Evolutionary conservation across 2,113 vertebrate species (phyloP).

Genomic region (Sander vitreus): DNA sequence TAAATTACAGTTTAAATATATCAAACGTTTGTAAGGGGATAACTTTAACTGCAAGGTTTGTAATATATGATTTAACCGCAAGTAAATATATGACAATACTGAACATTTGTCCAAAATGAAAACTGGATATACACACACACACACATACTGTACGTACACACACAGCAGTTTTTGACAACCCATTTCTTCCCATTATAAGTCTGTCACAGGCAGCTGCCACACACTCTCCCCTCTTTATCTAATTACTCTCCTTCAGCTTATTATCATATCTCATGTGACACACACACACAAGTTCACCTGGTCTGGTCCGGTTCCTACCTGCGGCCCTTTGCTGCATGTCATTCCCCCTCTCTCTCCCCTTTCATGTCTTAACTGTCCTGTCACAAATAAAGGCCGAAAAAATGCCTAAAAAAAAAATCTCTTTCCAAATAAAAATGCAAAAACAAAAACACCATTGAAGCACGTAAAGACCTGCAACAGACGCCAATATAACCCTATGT

Average conservation of each 20-base stretch:
- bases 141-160: neutral
- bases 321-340: no score
- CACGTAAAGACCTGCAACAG: no score
- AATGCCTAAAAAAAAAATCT: no score
- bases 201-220: conserved; percentile 43
- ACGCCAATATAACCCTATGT: no score
- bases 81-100: neutral
- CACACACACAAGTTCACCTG: no score
- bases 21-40: neutral
- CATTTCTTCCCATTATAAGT: conserved; percentile 5
- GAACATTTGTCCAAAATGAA: neutral
- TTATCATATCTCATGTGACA: conserved; percentile 24
- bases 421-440: no score
- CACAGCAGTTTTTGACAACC: conserved; percentile 37
- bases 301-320: no score
- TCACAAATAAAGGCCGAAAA: no score
- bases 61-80: neutral
- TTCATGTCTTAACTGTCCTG: no score
- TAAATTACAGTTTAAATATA: neutral
- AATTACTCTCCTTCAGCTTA: conserved; percentile 12
- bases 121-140: neutral
- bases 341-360: no score
- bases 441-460: no score
- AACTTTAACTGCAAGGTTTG: neutral
- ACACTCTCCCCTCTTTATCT: conserved; percentile 15